Percentiles rank a stretch among this genome's conserved stretches.
Conservation (phyloP, 2,113 vertebrate species). For the Scomber japonicus region DNA sequence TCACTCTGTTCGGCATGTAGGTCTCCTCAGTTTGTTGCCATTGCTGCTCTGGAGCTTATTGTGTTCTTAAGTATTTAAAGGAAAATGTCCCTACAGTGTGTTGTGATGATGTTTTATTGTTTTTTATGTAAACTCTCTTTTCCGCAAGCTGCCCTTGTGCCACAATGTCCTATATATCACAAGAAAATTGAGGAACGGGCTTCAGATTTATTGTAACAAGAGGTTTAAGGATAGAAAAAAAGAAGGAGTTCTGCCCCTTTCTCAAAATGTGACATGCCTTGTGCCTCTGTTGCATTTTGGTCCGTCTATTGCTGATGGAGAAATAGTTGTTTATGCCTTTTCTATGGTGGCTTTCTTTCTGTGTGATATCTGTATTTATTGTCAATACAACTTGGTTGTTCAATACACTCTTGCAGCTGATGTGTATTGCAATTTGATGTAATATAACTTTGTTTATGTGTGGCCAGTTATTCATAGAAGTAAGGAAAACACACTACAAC, state of each 20-base stretch:
- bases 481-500: background rate
- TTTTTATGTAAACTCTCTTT: background rate
- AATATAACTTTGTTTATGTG: background rate
- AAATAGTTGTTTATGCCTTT: background rate
- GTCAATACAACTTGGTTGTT: background rate
- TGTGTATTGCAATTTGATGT: background rate
- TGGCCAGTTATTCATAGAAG: conserved; percentile 5
- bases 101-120: background rate
- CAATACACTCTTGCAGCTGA: background rate
- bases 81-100: background rate
- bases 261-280: background rate
- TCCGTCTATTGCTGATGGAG: background rate
- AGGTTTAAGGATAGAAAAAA: conserved; percentile 13
- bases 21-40: conserved; percentile 7
- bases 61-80: background rate
- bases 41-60: background rate
- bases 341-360: conserved; percentile 16
- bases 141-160: background rate
- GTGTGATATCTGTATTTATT: background rate
- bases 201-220: background rate
- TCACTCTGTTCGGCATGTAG: conserved; percentile 25
- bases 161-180: background rate
- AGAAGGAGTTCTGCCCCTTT: background rate
- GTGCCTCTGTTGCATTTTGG: background rate
- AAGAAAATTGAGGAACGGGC: too few relatives aligned